phyloP scores from a whole-genome alignment of 2,797 vertebrate genomes.

The Halcyon chelicuti region DNA sequence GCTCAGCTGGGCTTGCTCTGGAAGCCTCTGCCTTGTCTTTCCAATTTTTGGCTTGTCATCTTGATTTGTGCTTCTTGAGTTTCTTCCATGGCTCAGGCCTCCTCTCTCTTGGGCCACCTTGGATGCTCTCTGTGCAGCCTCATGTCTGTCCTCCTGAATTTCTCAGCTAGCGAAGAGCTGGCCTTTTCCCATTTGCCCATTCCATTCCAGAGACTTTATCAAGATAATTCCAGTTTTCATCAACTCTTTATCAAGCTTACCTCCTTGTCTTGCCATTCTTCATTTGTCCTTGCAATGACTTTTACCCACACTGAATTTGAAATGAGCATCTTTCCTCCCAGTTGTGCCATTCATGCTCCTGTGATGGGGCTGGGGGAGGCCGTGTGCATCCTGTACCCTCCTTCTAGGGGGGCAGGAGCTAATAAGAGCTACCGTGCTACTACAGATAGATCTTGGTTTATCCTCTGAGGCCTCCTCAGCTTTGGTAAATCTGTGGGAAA shows the following conservation, averaged over 20 bases:
- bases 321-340: neutral
- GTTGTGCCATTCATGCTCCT: neutral
- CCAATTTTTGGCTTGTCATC: neutral
- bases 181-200: neutral
- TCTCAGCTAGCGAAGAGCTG: neutral
- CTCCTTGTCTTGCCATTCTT: neutral
- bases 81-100: neutral
- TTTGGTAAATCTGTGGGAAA: neutral
- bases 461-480: neutral
- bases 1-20: neutral
- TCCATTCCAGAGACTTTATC: neutral
- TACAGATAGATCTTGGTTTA: neutral
- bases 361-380: neutral
- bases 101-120: neutral
- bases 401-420: neutral
- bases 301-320: neutral
- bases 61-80: conserved; percentile 7
- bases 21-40: neutral
- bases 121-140: neutral
- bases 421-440: neutral
- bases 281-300: neutral
- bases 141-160: neutral
- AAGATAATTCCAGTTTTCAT: neutral
- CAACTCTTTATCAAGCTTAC: neutral
- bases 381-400: neutral